Evolutionary conservation across 53 echinoderm and acorn worm genomes (phyloP), one percentile per base, ranked within the genome.

Genomic region (Arbacia lixula): DNA sequence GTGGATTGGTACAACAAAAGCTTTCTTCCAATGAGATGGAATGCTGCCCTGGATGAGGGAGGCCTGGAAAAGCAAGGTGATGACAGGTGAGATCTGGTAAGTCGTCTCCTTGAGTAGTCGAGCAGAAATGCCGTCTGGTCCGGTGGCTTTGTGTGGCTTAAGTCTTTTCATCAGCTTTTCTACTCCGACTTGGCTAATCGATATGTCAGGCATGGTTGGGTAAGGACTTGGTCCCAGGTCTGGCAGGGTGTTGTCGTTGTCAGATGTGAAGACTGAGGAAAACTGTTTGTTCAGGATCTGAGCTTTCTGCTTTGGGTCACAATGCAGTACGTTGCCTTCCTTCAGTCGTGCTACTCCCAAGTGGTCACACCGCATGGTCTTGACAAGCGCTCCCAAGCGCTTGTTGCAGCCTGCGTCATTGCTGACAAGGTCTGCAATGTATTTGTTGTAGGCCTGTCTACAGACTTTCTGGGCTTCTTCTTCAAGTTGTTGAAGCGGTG

Each of bases 1-100:
- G 84, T 61, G 73, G 10, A 88, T 61, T 24, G 84, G 88, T 24
- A 71, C 42, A 25, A 88, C 37, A 5, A 49, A 64, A 1, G 88
- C 88, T 34, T 65, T 82, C 51, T 71, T 88, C 83, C 88, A 88
- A 34, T 35, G 64, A 24, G 64, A 60, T 35, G 84, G 84, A 35
- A 88, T 40, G 12, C 40, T 62, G 21, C 88, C 88, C 63, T 88
- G 88, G 26, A 83, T n/a, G 31, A 72, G 64, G 31, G 88, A 88
- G 58, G 88, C 83, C 27, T 88, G 84, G 34, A 72, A 52, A 12
- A 75, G 32, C 36, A 75, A 19, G 27, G 76, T 75, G 16, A 75
- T 35, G 5, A 54, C 76, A 36, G 53, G 76, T 75, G 76, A 22
- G 30, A 75, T 75, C 14, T 75, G 37, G 26, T 52, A 52, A 17